Percentiles rank a stretch among this genome's conserved stretches.
Conservation (phyloP, 2,113 vertebrate species). For the Hippocampus barbouri region DNA sequence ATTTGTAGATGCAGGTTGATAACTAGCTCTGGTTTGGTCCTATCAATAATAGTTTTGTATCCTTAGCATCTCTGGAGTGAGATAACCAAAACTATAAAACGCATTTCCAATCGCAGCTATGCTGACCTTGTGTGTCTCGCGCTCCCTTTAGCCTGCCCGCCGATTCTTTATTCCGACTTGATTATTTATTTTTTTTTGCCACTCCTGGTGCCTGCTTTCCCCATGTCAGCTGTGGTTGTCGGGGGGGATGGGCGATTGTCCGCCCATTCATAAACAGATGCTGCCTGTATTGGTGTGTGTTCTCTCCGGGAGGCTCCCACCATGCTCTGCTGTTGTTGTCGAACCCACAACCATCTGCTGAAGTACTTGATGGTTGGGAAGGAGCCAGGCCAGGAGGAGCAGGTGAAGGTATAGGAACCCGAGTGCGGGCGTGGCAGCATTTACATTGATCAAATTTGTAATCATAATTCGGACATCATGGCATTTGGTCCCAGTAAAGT, state of each 20-base stretch:
- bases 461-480: no score
- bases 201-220: slow-evolving; percentile 23
- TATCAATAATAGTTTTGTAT: not conserved
- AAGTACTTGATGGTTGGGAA: slow-evolving; percentile 51
- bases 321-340: slow-evolving; percentile 47
- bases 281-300: slow-evolving; percentile 33
- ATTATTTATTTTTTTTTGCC: not conserved
- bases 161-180: slow-evolving; percentile 1
- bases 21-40: no score
- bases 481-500: no score
- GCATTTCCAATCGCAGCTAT: not conserved
- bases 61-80: not conserved
- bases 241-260: slow-evolving; percentile 52
- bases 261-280: slow-evolving; percentile 65
- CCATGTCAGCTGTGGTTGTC: slow-evolving; percentile 56
- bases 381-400: slow-evolving; percentile 15
- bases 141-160: not conserved
- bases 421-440: not conserved
- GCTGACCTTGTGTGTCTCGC: not conserved
- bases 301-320: slow-evolving; percentile 57
- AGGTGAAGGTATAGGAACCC: slow-evolving; percentile 23
- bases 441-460: not conserved
- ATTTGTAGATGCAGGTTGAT: not conserved
- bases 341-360: slow-evolving; percentile 63
- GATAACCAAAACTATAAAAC: not conserved